Conservation (phyloP, 35 echinoderm and acorn worm species). For the Chiridota heheva region DNA sequence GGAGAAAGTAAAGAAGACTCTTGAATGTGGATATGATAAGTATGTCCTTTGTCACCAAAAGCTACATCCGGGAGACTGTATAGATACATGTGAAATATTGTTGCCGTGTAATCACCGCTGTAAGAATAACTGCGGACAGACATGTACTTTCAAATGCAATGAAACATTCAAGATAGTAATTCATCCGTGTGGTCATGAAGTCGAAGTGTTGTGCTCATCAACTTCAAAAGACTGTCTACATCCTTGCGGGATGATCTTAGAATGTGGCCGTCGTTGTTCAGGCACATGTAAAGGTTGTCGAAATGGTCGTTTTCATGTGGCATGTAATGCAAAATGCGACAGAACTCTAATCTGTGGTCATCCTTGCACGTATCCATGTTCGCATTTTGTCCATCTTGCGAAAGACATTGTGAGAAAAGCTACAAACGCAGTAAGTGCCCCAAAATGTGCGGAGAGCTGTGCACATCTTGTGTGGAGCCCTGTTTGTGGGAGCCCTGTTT, state of each 20-base stretch:
- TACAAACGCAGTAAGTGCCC: conserved; percentile 77
- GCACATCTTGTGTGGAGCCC: conserved; percentile 56
- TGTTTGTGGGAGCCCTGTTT: conserved; percentile 66
- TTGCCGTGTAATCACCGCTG: conserved; percentile 68
- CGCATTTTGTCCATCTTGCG: conserved; percentile 80
- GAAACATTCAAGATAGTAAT: conserved; percentile 22
- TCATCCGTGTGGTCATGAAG: conserved; percentile 70
- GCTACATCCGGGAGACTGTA: conserved; percentile 21
- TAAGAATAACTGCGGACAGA: conserved; percentile 60
- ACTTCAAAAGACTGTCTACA: conserved; percentile 41
- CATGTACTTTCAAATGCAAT: conserved; percentile 56
- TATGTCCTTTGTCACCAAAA: conserved; percentile 45
- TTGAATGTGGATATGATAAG: conserved; percentile 51
- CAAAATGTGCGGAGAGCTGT: conserved; percentile 68
- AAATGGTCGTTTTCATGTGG: conserved; percentile 56
- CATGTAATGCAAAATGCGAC: conserved; percentile 61
- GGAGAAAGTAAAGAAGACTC: neutral
- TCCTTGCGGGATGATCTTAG: conserved; percentile 39
- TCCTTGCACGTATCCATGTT: conserved; percentile 59
- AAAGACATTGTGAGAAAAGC: conserved; percentile 61
- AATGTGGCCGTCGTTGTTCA: conserved; percentile 65
- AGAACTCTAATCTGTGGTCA: conserved; percentile 87
- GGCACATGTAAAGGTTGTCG: conserved; percentile 55
- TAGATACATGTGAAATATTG: conserved; percentile 15
- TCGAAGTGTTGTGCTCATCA: conserved; percentile 50